Percentiles rank a stretch among this genome's conserved stretches.
phyloP scores from a whole-genome alignment of 1,140 invertebrate species.

The Plectrocnemia conspersa region DNA sequence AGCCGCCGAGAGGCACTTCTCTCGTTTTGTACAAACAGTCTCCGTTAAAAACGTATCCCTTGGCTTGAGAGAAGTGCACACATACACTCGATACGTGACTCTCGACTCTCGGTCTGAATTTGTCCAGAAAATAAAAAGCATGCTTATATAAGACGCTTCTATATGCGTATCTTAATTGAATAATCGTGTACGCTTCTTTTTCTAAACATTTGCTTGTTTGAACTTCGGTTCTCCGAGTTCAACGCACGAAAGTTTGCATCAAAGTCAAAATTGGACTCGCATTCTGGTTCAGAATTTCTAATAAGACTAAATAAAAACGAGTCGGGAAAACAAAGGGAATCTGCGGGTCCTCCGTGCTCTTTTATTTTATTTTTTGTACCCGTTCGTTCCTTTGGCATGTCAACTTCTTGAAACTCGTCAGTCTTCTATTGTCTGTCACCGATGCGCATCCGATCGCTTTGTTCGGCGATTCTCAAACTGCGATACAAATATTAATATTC shows the following conservation, averaged over 20 bases:
- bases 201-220: no score
- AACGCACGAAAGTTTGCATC: no score
- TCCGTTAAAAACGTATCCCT: no score
- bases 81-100: no score
- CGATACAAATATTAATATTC: constrained; percentile 15
- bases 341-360: neutral
- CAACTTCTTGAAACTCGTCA: constrained; percentile 17
- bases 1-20: constrained; percentile 7
- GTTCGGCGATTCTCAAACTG: neutral
- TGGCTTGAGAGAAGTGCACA: no score
- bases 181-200: no score
- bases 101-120: no score
- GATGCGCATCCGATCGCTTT: neutral
- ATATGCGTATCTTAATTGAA: no score
- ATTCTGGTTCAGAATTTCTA: neutral
- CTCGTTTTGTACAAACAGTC: constrained; percentile 11
- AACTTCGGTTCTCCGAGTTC: no score
- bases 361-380: constrained; percentile 12
- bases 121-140: no score
- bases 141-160: no score
- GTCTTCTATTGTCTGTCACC: constrained; percentile 16
- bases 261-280: no score
- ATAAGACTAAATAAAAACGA: constrained; percentile 1
- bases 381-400: neutral
- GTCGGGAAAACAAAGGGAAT: constrained; percentile 12